Conservation (phyloP, 2,888 invertebrate genomes). For the Luffia ferchaultella region DNA sequence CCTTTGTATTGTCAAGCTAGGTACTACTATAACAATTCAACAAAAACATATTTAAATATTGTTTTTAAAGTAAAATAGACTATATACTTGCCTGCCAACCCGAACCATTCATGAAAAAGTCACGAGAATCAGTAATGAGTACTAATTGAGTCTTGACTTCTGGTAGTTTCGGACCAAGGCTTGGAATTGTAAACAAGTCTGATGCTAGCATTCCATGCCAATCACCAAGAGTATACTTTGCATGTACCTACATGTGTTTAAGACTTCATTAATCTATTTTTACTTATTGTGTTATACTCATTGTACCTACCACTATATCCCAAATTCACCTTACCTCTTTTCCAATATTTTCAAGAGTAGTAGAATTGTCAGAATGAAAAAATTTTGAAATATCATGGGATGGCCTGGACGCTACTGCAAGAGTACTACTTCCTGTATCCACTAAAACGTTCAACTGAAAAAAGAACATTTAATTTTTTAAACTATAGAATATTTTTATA, state of each 20-base stretch:
- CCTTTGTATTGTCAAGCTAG: too few relatives aligned
- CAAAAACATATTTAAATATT: too few relatives aligned
- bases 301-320: too few relatives aligned
- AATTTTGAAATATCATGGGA: constrained; percentile 44
- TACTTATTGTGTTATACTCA: too few relatives aligned
- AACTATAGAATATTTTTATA: too few relatives aligned
- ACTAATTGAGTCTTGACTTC: constrained; percentile 54
- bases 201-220: constrained; percentile 63
- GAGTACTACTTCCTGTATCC: constrained; percentile 73
- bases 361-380: constrained; percentile 43
- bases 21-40: too few relatives aligned
- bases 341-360: constrained; percentile 36
- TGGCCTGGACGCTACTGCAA: constrained; percentile 67
- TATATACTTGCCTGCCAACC: constrained; percentile 67
- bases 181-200: constrained; percentile 55
- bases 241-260: constrained; percentile 38
- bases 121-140: constrained; percentile 59
- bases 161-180: constrained; percentile 37
- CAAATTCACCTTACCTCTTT: constrained; percentile 47
- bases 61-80: too few relatives aligned
- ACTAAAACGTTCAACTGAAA: constrained; percentile 67
- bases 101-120: constrained; percentile 68
- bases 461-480: not conserved
- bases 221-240: constrained; percentile 65
- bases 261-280: constrained; percentile 7